Evolutionary conservation across 2,888 invertebrate genomes (phyloP).

Genomic region (Heliconius aoede): DNA sequence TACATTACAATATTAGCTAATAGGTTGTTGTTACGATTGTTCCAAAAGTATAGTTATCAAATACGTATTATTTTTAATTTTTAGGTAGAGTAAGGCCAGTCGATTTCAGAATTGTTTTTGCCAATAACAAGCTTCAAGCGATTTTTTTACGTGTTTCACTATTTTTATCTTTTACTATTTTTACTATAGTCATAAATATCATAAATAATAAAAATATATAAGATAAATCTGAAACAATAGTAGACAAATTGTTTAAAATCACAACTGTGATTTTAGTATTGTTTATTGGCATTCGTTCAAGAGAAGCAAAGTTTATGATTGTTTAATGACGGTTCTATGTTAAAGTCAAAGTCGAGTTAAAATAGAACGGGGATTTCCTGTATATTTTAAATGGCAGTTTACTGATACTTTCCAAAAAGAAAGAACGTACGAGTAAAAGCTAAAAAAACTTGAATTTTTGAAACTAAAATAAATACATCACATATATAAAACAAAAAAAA

Average conservation of each 20-base stretch:
- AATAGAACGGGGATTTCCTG: conserved; percentile 19
- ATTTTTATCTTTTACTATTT: no score
- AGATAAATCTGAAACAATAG: background rate
- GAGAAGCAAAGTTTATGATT: conserved; percentile 5
- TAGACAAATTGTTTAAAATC: background rate
- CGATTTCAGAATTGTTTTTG: background rate
- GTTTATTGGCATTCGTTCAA: conserved; percentile 28
- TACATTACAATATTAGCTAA: background rate
- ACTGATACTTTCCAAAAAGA: background rate
- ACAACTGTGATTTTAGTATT: background rate
- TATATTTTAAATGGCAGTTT: background rate
- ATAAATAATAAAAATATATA: background rate
- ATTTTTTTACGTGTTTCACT: background rate
- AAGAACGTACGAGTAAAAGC: background rate
- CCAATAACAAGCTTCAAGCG: background rate
- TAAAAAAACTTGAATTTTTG: background rate
- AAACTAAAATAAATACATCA: background rate
- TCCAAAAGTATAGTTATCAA: background rate
- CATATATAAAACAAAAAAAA: background rate
- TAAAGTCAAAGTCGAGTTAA: background rate
- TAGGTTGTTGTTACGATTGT: background rate
- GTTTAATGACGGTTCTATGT: background rate
- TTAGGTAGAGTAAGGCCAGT: background rate
- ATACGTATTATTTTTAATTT: background rate
- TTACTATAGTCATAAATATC: background rate